These are phyloP conservation scores for Lagorchestes hirsutus DNA, from an alignment of 2,797 vertebrate species.

Conservation along the genomic window DNA sequence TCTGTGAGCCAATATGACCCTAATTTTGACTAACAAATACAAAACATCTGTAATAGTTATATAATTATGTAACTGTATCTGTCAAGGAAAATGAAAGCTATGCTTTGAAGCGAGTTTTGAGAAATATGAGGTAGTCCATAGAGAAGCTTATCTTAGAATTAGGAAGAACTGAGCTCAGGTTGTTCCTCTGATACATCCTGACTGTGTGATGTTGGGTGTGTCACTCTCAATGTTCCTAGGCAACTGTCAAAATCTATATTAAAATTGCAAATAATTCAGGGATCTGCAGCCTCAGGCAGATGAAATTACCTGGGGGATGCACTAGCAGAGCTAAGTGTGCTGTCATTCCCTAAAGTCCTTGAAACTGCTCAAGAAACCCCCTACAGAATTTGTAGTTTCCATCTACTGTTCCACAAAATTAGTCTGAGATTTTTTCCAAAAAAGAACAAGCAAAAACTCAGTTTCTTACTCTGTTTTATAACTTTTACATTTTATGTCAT, in stretches of 20 bases:
- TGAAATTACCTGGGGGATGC: not conserved
- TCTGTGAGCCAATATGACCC: not conserved
- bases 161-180: not conserved
- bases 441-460: not conserved
- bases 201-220: not conserved
- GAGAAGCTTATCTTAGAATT: not conserved
- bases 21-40: not conserved
- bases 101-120: constrained; percentile 8
- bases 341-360: constrained; percentile 24
- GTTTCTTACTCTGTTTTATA: not conserved
- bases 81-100: not conserved
- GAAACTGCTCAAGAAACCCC: not conserved
- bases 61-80: constrained; percentile 3
- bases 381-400: constrained; percentile 15
- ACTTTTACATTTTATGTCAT: not conserved
- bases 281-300: not conserved
- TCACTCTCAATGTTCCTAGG: not conserved
- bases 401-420: not conserved
- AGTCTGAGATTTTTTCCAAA: not conserved
- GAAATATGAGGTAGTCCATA: not conserved
- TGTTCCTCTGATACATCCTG: not conserved
- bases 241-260: not conserved
- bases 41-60: not conserved
- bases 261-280: not conserved
- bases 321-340: not conserved